phyloP scores from a whole-genome alignment of 2,113 vertebrate species.

The Xiphias gladius region DNA sequence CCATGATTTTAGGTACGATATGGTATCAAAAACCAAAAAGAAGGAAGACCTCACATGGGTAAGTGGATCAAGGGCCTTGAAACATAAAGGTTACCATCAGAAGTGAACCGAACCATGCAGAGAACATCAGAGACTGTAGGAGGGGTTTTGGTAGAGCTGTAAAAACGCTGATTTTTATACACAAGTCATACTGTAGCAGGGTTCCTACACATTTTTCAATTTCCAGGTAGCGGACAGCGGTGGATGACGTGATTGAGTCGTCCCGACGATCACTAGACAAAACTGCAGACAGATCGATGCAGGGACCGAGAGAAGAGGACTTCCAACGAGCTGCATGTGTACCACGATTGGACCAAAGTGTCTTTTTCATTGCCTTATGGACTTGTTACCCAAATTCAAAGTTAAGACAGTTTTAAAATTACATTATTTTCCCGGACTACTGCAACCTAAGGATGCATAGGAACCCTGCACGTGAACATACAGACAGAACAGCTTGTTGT shows the following conservation, averaged over 20 bases:
- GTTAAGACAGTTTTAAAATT: background rate
- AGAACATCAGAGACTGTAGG: background rate
- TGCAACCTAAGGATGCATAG: background rate
- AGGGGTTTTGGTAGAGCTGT: constrained; percentile 76
- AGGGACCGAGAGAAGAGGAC: too few species aligned
- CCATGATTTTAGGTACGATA: background rate
- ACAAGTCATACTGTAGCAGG: constrained; percentile 46
- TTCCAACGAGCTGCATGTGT: too few species aligned
- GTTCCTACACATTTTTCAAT: constrained; percentile 32
- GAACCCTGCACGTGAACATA: constrained; percentile 47
- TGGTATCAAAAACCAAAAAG: constrained; percentile 41
- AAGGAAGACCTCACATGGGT: background rate
- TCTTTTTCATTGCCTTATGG: too few species aligned
- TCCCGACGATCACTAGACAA: background rate
- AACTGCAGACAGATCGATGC: background rate
- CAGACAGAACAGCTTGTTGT: constrained; percentile 17
- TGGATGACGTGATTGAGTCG: background rate
- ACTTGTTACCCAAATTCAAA: background rate
- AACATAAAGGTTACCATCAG: background rate
- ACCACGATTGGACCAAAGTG: too few species aligned
- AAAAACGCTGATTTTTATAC: constrained; percentile 39
- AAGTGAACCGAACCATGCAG: background rate
- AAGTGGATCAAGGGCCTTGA: background rate
- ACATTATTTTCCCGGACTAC: background rate
- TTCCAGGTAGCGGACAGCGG: background rate